A percentile compares a stretch with the other conserved stretches of the same genome.
phyloP scores from a whole-genome alignment of 2,113 vertebrate species.

The Brevimyrus niger region DNA sequence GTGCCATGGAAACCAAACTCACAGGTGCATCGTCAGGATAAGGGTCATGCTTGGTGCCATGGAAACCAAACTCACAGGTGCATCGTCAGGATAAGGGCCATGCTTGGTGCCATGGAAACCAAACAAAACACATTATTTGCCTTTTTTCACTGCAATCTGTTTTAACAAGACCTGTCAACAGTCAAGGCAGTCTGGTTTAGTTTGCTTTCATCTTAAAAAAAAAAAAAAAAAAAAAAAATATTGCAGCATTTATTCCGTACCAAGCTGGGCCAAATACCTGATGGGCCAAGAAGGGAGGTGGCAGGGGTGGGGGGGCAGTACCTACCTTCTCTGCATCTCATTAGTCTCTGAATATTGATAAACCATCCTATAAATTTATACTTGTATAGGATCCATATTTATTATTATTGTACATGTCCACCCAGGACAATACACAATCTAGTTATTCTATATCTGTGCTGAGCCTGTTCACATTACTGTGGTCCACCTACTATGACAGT shows the following conservation, averaged over 20 bases:
- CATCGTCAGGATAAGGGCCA: background rate
- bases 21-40: too few species aligned
- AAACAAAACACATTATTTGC: conserved; percentile 8
- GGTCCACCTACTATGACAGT: background rate
- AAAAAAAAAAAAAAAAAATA: background rate
- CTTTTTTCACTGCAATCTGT: background rate
- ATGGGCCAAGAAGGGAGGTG: background rate
- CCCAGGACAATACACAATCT: background rate
- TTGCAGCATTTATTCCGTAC: background rate
- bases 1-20: too few species aligned
- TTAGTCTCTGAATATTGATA: background rate
- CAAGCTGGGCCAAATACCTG: background rate
- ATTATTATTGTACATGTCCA: background rate
- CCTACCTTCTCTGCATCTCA: background rate
- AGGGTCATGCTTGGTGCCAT: too few species aligned
- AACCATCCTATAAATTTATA: background rate
- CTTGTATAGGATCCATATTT: background rate
- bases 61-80: too few species aligned
- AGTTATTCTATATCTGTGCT: background rate
- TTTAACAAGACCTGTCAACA: background rate
- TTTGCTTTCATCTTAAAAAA: background rate
- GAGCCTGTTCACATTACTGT: background rate
- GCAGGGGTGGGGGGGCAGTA: background rate
- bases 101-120: conserved; percentile 4
- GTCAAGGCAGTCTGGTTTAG: background rate